phyloP scores from a whole-genome alignment of 2,888 invertebrate species.

The Prenolepis imparis region DNA sequence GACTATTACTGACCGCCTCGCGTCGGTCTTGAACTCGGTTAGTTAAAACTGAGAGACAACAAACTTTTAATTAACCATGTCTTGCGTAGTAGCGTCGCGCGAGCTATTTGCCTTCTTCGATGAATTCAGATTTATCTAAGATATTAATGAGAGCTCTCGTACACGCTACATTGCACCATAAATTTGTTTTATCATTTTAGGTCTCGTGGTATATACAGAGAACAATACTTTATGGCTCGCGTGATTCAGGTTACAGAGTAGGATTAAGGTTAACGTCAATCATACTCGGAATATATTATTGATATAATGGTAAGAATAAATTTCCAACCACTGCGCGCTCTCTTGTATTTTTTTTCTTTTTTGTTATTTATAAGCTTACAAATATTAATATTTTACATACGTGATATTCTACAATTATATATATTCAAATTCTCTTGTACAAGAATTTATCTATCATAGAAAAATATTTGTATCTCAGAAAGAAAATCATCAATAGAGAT shows the following conservation, averaged over 20 bases:
- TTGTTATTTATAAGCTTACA: background rate
- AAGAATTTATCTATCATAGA: background rate
- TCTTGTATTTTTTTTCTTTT: slow-evolving; percentile 10
- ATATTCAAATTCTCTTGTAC: background rate
- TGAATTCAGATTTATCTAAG: slow-evolving; percentile 42
- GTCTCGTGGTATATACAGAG: slow-evolving; percentile 42
- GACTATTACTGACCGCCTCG: slow-evolving; percentile 37
- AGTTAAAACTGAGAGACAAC: slow-evolving; percentile 51
- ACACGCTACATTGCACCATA: slow-evolving; percentile 50
- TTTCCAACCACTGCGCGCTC: slow-evolving; percentile 29
- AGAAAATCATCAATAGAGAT: background rate
- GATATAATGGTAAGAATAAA: slow-evolving; percentile 40
- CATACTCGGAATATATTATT: slow-evolving; percentile 55
- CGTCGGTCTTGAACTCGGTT: slow-evolving; percentile 35
- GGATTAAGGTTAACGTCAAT: slow-evolving; percentile 53
- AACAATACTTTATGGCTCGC: slow-evolving; percentile 51
- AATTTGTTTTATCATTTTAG: slow-evolving; percentile 55
- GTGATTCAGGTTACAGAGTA: slow-evolving; percentile 43
- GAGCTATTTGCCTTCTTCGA: slow-evolving; percentile 37
- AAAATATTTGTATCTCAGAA: background rate
- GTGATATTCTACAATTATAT: background rate
- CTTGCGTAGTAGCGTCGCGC: slow-evolving; percentile 14
- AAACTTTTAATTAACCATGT: slow-evolving; percentile 49
- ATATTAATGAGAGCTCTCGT: slow-evolving; percentile 47
- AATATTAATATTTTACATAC: slow-evolving; percentile 29